Base-by-base conservation (phyloP, 2,113 vertebrate genomes). In the Apaloderma vittatum region DNA sequence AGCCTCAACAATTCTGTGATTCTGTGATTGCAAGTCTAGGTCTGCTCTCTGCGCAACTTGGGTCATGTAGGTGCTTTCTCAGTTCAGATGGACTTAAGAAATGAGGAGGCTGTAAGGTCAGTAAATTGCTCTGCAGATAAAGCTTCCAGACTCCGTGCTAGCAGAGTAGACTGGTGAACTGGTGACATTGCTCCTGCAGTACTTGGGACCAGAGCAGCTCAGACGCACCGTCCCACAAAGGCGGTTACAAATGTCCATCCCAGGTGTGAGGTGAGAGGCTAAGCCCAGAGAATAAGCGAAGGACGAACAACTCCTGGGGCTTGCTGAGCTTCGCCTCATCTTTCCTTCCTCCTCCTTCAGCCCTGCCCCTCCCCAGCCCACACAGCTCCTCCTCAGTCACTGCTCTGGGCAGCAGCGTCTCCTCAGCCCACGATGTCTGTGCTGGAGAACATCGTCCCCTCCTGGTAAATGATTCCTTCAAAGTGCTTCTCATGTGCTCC, bases 341-440 rank as follows among this genome's bases (percentile, higher is more conserved):
- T 55, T 40, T 30, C 34, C 46, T 16, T 48, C 58, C 40, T 74
- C 26, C 26, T 45, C 9, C 32, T 26, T 73, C 86, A 49, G 12
- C 58, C 36, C 59, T 13, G 43, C 12, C 26, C 52, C 15, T n/a
- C 34, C 24, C 7, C 48, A 29, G 27, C 29, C 48, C 3, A 6
- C 0, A 0, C 0, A 2, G 29, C 55, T 49, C 43, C 57, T 79
- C 22, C 58, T n/a, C 1, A 0, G 26, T 27, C 18, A 2, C 32
- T 51, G 11, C 27, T 6, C 15, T 37, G 54, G 63, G 46, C 77
- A n/a, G 45, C 68, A 75, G 54, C 62, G 30, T 40, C 48, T 70
- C 54, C 48, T 0, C 0, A 24, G 40, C 29, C 61, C 9, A 0
- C 4, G 0, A 13, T 37, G 43, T 71, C 16, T 48, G 68, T 20